Base-by-base conservation (phyloP, 2,888 invertebrate genomes). In the Cantharis rufa region DNA sequence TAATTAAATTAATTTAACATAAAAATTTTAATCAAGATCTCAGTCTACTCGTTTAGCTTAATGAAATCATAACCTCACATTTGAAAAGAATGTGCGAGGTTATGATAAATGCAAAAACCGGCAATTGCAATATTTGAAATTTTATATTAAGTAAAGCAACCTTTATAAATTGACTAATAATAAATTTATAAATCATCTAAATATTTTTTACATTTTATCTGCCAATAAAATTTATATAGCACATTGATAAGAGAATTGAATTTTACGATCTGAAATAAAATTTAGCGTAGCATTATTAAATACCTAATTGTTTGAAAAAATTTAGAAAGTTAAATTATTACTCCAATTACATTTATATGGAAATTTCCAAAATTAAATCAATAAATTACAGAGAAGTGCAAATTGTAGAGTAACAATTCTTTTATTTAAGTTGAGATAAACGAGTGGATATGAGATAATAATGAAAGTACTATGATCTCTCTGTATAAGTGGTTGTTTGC, bases 401-500 rank as follows among this genome's bases (percentile, higher is more conserved):
- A 48, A 48, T 7, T 48, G n/a, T n/a, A n/a, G n/a, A 48, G n/a
- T 48, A n/a, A 48, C n/a, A 48, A n/a, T 48, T 48, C 48, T 48
- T 48, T 48, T 48, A 48, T 48, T 48, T 48, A 48, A 48, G 48
- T 48, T 48, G 48, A n/a, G n/a, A 66, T 16, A 66, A 64, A 66
- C 21, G 21, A 66, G 64, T 66, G n/a, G 48, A 48, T 48, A n/a
- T 48, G 48, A 48, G 64, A 66, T 66, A 66, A 66, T 66, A 66
- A 21, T 21, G n/a, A 64, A 13, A 63, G 63, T 63, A 63, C n/a
- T 15, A 24, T 66, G 11, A 77, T 72, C 68, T 75, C 62, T 64
- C 27, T 68, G 63, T 61, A 70, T 69, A 75, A 75, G 72, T 78
- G 69, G 66, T 71, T 78, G 75, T 75, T 78, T 78, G 71, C 77